Evolutionary conservation across 1,140 invertebrate species (phyloP).

Genomic region (Bombus pascuorum): DNA sequence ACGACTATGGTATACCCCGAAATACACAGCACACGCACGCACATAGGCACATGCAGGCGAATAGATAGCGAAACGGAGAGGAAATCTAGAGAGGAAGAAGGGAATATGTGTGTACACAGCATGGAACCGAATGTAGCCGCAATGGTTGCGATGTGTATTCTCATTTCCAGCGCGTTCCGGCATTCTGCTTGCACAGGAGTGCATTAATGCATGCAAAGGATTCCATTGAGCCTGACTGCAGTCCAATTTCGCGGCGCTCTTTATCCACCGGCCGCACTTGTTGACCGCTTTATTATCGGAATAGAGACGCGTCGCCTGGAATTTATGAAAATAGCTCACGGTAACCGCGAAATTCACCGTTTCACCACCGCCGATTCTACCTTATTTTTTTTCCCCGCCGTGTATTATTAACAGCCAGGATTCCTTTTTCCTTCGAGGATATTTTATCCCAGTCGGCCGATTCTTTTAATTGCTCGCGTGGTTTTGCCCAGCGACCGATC

Average conservation of each 20-base stretch:
- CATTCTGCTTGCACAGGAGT: constrained; percentile 49
- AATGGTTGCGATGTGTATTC: constrained; percentile 49
- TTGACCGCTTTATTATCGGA: constrained; percentile 34
- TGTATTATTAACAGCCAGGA: no score
- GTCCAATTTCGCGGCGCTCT: constrained; percentile 45
- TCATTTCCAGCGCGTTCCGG: constrained; percentile 39
- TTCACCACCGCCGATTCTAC: no score
- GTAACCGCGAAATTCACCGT: constrained; percentile 15
- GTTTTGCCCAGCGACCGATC: not conserved
- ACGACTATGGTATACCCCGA: no score
- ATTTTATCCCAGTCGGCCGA: no score
- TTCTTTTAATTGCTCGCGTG: not conserved
- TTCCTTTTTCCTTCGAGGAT: no score
- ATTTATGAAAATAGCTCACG: constrained; percentile 24
- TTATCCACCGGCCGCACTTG: constrained; percentile 29
- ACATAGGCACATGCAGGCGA: no score
- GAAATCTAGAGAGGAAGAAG: no score
- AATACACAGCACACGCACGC: no score
- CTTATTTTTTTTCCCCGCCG: no score
- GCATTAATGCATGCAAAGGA: constrained; percentile 56
- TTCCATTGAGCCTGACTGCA: constrained; percentile 43
- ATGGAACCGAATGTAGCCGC: constrained; percentile 43
- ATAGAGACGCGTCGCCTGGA: constrained; percentile 19
- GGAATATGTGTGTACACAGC: constrained; percentile 24
- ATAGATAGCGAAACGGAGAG: not conserved